Conservation (phyloP, 2,888 invertebrate genomes). For the Scrobipalpa costella region DNA sequence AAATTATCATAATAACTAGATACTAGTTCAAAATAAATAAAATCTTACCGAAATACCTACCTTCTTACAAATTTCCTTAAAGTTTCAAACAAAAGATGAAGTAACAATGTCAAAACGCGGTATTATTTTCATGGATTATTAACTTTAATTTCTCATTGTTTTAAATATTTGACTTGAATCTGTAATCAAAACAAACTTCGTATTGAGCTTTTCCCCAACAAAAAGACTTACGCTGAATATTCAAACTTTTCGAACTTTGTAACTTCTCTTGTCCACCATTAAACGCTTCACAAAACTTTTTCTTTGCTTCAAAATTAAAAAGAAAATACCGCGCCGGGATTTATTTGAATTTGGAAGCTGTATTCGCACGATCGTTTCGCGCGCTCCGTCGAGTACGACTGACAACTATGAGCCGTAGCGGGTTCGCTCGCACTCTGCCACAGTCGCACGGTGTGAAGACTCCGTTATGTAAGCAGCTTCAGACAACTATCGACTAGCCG, state of each 20-base stretch:
- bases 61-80: too few species aligned
- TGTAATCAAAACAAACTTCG: slow-evolving; percentile 37
- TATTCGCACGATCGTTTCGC: slow-evolving; percentile 53
- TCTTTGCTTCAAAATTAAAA: slow-evolving; percentile 18
- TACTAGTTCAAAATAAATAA: too few species aligned
- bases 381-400: slow-evolving; percentile 62
- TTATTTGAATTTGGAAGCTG: slow-evolving; percentile 26
- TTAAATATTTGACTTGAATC: not conserved
- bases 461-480: slow-evolving; percentile 45
- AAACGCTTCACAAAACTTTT: slow-evolving; percentile 15
- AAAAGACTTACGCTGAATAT: slow-evolving; percentile 32
- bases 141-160: not conserved
- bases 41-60: too few species aligned
- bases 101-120: too few species aligned
- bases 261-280: slow-evolving; percentile 1
- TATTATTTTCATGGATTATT: too few species aligned
- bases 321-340: not conserved
- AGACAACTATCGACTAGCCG: slow-evolving; percentile 46
- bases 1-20: too few species aligned
- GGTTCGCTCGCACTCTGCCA: slow-evolving; percentile 32
- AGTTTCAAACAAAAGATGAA: too few species aligned
- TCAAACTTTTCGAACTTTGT: slow-evolving; percentile 41
- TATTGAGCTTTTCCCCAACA: slow-evolving; percentile 26
- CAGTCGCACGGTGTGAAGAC: slow-evolving; percentile 30
- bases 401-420: slow-evolving; percentile 46